phyloP scores from a whole-genome alignment of 1,140 invertebrate genomes.

The Anastrepha ludens region DNA sequence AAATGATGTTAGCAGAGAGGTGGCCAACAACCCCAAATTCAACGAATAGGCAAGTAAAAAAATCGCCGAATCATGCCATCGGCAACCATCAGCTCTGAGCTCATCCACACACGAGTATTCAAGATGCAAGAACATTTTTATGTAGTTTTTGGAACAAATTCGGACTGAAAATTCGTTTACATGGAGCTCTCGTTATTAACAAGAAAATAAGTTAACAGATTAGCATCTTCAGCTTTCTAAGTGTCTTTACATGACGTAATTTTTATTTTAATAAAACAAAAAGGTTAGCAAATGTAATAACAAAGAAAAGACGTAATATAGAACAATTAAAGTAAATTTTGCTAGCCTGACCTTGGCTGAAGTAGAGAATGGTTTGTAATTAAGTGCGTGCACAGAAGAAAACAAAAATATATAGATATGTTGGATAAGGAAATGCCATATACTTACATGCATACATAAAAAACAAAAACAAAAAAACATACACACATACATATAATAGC shows the following conservation, averaged over 20 bases:
- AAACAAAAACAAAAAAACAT: too few relatives aligned
- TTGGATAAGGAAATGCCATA: too few relatives aligned
- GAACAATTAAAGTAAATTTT: conserved; percentile 5
- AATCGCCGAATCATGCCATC: background rate
- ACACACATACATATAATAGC: too few relatives aligned
- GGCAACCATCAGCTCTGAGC: background rate
- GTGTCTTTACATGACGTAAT: conserved; percentile 12
- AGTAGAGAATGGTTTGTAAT: background rate
- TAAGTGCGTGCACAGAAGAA: too few relatives aligned
- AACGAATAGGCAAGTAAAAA: background rate
- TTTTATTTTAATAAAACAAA: background rate
- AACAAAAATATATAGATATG: too few relatives aligned
- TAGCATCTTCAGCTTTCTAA: background rate
- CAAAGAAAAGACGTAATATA: too few relatives aligned
- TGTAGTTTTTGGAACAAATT: background rate
- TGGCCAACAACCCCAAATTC: background rate
- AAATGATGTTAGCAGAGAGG: background rate
- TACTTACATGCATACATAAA: too few relatives aligned
- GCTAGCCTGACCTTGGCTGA: background rate
- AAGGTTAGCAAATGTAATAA: background rate
- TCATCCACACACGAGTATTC: background rate
- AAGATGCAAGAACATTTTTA: background rate
- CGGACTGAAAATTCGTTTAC: background rate
- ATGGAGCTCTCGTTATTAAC: background rate
- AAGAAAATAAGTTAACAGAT: conserved; percentile 15